A percentile compares a stretch with the other conserved stretches of the same genome.
Evolutionary conservation across 2,888 invertebrate genomes (phyloP).

Genomic region (Pollenia labialis): DNA sequence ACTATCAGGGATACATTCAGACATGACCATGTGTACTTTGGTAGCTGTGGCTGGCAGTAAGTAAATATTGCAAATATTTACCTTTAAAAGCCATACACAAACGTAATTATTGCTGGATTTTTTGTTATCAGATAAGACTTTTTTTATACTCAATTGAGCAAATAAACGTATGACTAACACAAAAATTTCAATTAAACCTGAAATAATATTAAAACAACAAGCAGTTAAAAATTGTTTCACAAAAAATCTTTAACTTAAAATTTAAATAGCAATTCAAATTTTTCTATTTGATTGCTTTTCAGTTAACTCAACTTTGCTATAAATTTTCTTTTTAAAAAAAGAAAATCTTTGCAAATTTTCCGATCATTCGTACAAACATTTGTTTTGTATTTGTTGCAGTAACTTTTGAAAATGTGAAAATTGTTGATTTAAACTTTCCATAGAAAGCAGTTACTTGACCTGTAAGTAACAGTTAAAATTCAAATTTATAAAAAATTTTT

Average conservation of each 20-base stretch:
- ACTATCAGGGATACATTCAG: neutral
- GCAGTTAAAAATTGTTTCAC: neutral
- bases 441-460: conserved; percentile 71
- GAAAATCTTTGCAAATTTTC: conserved; percentile 2
- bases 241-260: conserved; percentile 25
- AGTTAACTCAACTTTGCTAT: neutral
- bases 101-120: neutral
- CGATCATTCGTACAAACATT: neutral
- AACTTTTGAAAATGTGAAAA: conserved; percentile 27
- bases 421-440: conserved; percentile 61
- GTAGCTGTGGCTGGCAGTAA: conserved; percentile 24
- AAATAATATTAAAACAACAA: neutral
- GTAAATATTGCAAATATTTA: conserved; percentile 44
- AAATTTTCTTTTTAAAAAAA: neutral
- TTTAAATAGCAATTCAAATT: neutral
- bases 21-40: conserved; percentile 12
- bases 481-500: conserved; percentile 47
- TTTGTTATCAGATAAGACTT: conserved; percentile 48
- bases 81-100: conserved; percentile 8
- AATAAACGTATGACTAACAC: conserved; percentile 49
- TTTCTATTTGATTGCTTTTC: neutral
- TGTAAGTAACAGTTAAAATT: conserved; percentile 57
- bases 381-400: neutral
- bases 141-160: conserved; percentile 30
- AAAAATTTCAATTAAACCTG: neutral